These are phyloP conservation scores for Notolabrus celidotus DNA, from an alignment of 2,797 vertebrate genomes.

Conservation along the genomic window DNA sequence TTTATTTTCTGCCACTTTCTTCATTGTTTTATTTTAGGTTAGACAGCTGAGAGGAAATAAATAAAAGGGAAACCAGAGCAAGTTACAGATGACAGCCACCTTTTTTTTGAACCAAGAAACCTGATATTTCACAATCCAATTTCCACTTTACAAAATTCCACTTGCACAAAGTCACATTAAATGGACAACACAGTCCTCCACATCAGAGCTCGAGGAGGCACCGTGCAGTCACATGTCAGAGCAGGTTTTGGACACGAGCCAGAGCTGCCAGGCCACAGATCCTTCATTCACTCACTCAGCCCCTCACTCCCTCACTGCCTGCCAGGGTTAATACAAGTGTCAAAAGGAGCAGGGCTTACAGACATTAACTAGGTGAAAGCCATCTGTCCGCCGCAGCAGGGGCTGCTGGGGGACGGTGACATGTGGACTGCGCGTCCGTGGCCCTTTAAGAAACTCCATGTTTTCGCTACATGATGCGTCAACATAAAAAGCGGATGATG, in stretches of 20 bases:
- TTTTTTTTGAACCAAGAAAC: too few species aligned
- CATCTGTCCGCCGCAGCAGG: slow-evolving; percentile 70
- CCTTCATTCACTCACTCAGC: slow-evolving; percentile 4
- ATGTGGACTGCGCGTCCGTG: slow-evolving; percentile 76
- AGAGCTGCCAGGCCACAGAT: slow-evolving; percentile 9
- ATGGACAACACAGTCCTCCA: neutral
- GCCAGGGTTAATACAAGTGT: slow-evolving; percentile 46
- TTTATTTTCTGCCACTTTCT: too few species aligned
- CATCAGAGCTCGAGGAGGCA: slow-evolving; percentile 29
- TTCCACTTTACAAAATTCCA: too few species aligned
- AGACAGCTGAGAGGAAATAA: neutral
- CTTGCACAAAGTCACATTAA: neutral
- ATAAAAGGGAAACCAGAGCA: neutral
- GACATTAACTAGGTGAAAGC: slow-evolving; percentile 54
- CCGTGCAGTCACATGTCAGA: slow-evolving; percentile 43
- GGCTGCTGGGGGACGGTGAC: slow-evolving; percentile 61
- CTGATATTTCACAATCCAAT: neutral
- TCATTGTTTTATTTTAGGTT: too few species aligned
- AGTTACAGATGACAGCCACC: too few species aligned
- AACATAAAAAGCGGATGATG: slow-evolving; percentile 87
- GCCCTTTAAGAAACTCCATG: slow-evolving; percentile 92
- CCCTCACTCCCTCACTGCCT: neutral
- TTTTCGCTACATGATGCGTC: slow-evolving; percentile 88
- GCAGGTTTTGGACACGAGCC: slow-evolving; percentile 17
- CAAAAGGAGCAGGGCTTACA: slow-evolving; percentile 45